Evolutionary conservation across 2,888 invertebrate species (phyloP).

Genomic region (Chamaedrilus cognettii): DNA sequence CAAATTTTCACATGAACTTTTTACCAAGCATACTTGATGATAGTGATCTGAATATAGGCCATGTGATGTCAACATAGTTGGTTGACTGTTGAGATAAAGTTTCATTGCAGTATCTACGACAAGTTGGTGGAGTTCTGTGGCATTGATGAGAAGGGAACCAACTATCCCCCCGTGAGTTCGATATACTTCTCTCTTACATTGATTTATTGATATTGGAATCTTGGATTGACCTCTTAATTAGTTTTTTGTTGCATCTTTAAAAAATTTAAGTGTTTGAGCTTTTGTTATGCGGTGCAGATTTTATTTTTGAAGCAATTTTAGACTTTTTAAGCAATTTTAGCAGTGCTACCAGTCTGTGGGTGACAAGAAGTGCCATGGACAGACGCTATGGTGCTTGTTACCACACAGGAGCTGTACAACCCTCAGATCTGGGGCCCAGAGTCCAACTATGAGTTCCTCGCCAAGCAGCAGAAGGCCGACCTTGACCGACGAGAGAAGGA

Average conservation of each 20-base stretch:
- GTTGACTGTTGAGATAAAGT: no score
- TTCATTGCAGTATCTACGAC: slow-evolving; percentile 80
- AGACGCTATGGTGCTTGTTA: neutral
- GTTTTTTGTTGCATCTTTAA: neutral
- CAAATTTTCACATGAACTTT: no score
- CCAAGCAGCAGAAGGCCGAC: slow-evolving; percentile 84
- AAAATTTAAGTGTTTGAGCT: neutral
- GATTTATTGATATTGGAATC: neutral
- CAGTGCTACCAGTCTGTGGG: no score
- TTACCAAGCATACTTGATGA: no score
- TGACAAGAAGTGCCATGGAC: neutral
- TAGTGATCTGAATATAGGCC: no score
- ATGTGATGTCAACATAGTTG: no score
- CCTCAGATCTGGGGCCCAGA: slow-evolving; percentile 89
- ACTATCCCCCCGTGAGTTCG: slow-evolving; percentile 75
- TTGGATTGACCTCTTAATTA: no score
- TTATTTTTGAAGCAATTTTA: neutral
- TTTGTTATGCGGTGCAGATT: neutral
- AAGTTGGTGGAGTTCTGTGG: slow-evolving; percentile 92
- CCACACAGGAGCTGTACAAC: slow-evolving; percentile 76
- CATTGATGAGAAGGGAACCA: slow-evolving; percentile 95
- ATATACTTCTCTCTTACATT: no score
- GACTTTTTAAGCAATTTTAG: neutral
- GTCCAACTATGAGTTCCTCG: slow-evolving; percentile 90
- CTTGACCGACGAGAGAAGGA: slow-evolving; percentile 93